Evolutionary conservation across 2,888 invertebrate genomes (phyloP).

Genomic region (Drosophila niveifrons): DNA sequence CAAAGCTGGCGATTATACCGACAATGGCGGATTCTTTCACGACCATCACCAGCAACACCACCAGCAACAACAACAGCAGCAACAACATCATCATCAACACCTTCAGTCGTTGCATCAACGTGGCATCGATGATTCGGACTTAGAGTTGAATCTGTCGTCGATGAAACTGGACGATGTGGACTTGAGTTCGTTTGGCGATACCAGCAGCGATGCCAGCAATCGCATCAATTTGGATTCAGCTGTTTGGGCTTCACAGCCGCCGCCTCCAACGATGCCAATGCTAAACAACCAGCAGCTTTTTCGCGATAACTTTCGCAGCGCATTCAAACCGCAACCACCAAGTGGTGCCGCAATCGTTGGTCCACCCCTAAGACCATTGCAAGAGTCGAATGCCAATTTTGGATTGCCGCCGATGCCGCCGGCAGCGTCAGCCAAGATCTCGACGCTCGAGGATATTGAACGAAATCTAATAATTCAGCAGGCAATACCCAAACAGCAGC

Average conservation of each 20-base stretch:
- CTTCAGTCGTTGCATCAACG: conserved; percentile 15
- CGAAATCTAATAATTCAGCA: conserved; percentile 84
- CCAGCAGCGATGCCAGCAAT: conserved; percentile 73
- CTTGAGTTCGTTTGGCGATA: conserved; percentile 74
- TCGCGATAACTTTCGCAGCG: conserved; percentile 78
- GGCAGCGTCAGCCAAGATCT: conserved; percentile 78
- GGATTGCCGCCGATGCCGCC: conserved; percentile 63
- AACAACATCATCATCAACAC: neutral
- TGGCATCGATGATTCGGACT: conserved; percentile 82
- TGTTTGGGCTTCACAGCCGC: conserved; percentile 85
- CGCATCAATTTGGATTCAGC: conserved; percentile 85
- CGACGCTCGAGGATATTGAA: conserved; percentile 85
- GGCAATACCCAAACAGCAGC: conserved; percentile 69
- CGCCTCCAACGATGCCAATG: conserved; percentile 14
- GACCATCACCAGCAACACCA: conserved; percentile 19
- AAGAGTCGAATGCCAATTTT: conserved; percentile 63
- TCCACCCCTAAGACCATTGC: conserved; percentile 51
- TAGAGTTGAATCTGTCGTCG: conserved; percentile 84
- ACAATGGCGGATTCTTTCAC: conserved; percentile 44
- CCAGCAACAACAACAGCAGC: conserved; percentile 16
- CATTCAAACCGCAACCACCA: conserved; percentile 70
- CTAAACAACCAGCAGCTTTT: conserved; percentile 77
- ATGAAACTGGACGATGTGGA: conserved; percentile 85
- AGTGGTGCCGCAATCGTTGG: conserved; percentile 16
- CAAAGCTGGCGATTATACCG: conserved; percentile 42